phyloP scores from a whole-genome alignment of 2,888 invertebrate species.

The Rhingia rostrata region DNA sequence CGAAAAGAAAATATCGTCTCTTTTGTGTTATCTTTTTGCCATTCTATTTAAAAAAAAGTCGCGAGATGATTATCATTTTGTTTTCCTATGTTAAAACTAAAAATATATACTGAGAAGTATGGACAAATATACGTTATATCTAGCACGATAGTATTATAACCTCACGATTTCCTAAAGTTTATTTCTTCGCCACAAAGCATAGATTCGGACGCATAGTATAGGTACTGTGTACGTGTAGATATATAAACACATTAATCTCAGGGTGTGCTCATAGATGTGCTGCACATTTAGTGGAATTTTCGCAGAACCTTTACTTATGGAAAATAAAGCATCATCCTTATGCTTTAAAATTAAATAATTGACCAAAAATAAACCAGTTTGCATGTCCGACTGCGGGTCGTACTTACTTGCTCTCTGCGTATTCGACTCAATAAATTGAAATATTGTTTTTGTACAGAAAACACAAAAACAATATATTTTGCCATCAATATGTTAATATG shows the following conservation, averaged over 20 bases:
- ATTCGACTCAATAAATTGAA: too few species aligned
- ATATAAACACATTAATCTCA: neutral
- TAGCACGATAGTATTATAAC: slow-evolving; percentile 55
- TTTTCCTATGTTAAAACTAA: slow-evolving; percentile 8
- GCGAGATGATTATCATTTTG: slow-evolving; percentile 49
- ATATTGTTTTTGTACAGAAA: too few species aligned
- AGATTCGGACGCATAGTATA: neutral
- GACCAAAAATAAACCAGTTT: too few species aligned
- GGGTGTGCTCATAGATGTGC: too few species aligned
- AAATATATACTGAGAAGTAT: slow-evolving; percentile 29
- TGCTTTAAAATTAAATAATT: too few species aligned
- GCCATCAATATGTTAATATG: too few species aligned
- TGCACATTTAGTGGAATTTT: too few species aligned
- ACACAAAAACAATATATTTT: too few species aligned
- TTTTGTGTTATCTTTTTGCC: slow-evolving; percentile 31
- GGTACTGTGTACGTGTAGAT: neutral
- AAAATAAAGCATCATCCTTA: too few species aligned
- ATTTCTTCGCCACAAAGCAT: neutral
- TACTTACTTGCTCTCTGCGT: too few species aligned
- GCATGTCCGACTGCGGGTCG: too few species aligned
- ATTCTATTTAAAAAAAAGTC: slow-evolving; percentile 28
- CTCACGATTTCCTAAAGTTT: slow-evolving; percentile 50
- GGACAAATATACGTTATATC: slow-evolving; percentile 40
- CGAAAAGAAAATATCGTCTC: slow-evolving; percentile 30
- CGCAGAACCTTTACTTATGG: too few species aligned